A percentile compares a stretch with the other conserved stretches of the same genome.
Conservation (phyloP, 1,140 invertebrate genomes). For the Littorina saxatilis region DNA sequence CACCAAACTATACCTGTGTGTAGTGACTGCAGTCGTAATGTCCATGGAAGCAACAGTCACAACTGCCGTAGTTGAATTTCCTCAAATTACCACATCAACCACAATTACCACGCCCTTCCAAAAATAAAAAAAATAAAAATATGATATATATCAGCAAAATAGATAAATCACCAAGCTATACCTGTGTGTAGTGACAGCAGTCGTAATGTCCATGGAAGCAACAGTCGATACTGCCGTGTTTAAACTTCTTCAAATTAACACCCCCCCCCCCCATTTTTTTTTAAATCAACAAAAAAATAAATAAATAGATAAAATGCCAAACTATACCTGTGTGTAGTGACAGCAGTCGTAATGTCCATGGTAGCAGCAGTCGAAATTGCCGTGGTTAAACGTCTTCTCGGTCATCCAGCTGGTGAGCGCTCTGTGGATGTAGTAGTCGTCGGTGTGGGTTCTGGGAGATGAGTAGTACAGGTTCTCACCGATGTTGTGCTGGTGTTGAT, state of each 20-base stretch:
- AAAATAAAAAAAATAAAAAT: too few relatives aligned
- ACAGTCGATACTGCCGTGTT: too few relatives aligned
- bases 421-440: neutral
- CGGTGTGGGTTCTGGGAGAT: neutral
- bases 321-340: constrained; percentile 4
- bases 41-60: neutral
- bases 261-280: too few relatives aligned
- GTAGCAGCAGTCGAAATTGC: constrained; percentile 18
- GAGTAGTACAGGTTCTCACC: constrained; percentile 18
- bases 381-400: neutral
- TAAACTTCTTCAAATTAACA: too few relatives aligned
- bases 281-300: too few relatives aligned
- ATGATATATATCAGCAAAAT: too few relatives aligned
- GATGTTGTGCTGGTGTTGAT: neutral
- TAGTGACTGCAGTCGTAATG: constrained; percentile 20
- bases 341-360: constrained; percentile 6
- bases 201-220: too few relatives aligned
- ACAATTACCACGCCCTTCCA: too few relatives aligned
- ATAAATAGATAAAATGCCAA: too few relatives aligned
- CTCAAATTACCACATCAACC: neutral
- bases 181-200: too few relatives aligned
- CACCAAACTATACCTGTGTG: neutral
- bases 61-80: neutral
- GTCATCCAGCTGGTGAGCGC: neutral
- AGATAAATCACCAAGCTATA: too few relatives aligned